A percentile compares a stretch with the other conserved stretches of the same genome.
Conservation (phyloP, 2,888 invertebrate species). For the Catocala sponsa region DNA sequence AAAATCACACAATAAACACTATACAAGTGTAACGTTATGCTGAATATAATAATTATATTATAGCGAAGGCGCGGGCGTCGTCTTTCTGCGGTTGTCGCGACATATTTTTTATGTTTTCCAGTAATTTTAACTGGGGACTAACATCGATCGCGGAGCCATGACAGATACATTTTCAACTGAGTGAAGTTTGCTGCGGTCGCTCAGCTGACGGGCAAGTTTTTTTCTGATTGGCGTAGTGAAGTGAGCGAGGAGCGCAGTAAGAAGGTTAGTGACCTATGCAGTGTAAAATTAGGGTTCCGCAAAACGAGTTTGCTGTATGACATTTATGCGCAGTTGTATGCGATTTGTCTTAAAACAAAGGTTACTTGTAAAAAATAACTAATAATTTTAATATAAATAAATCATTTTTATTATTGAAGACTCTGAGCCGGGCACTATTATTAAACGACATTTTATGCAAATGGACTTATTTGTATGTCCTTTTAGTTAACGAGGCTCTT, state of each 20-base stretch:
- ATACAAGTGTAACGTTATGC: slow-evolving; percentile 63
- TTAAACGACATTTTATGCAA: too few relatives aligned
- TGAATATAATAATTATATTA: slow-evolving; percentile 69
- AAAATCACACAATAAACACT: slow-evolving; percentile 82
- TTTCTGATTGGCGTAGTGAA: slow-evolving; percentile 70
- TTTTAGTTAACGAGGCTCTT: too few relatives aligned
- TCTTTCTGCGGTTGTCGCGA: slow-evolving; percentile 68
- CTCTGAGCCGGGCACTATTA: too few relatives aligned
- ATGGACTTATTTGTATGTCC: too few relatives aligned
- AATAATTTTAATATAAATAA: too few relatives aligned
- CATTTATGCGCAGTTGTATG: slow-evolving; percentile 24
- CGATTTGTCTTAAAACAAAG: not conserved
- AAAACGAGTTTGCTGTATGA: slow-evolving; percentile 31
- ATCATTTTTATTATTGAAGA: not conserved
- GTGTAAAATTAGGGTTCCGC: slow-evolving; percentile 54
- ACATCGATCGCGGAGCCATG: slow-evolving; percentile 86
- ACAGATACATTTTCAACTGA: slow-evolving; percentile 80
- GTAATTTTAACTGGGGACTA: slow-evolving; percentile 74
- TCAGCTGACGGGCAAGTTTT: slow-evolving; percentile 83
- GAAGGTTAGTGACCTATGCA: slow-evolving; percentile 73
- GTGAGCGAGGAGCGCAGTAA: slow-evolving; percentile 56
- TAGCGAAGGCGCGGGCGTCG: slow-evolving; percentile 57
- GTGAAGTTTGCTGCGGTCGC: slow-evolving; percentile 76
- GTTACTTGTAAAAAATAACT: too few relatives aligned
- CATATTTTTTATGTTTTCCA: slow-evolving; percentile 82